Conservation (phyloP, 2,113 vertebrate genomes). For the Odontesthes bonariensis region DNA sequence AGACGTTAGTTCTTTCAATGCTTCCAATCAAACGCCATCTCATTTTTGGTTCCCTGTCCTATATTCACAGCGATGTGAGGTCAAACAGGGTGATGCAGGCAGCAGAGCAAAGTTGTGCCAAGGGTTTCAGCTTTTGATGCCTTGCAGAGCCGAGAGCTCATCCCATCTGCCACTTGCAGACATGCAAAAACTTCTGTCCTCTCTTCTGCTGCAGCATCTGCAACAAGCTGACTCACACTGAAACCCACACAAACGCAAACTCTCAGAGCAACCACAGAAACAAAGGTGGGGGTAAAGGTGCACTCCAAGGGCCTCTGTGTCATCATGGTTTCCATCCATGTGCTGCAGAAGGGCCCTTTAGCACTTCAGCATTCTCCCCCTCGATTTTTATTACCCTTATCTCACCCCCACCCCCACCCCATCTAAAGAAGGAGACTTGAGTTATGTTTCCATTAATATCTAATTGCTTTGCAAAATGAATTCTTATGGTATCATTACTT, state of each 20-base stretch:
- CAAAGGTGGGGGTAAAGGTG: slow-evolving; percentile 11
- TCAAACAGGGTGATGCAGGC: not conserved
- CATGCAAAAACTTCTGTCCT: not conserved
- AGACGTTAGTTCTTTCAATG: not conserved
- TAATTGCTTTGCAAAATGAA: too few species aligned
- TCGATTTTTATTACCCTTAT: too few species aligned
- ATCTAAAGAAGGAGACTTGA: not conserved
- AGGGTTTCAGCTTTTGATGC: not conserved
- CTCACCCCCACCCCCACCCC: not conserved
- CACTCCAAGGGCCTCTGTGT: slow-evolving; percentile 1
- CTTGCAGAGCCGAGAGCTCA: not conserved
- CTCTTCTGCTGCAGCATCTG: slow-evolving; percentile 27
- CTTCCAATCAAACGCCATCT: not conserved
- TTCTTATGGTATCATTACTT: too few species aligned
- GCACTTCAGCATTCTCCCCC: not conserved
- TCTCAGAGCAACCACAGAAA: slow-evolving; percentile 18
- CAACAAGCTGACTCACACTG: slow-evolving; percentile 51
- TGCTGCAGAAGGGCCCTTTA: slow-evolving; percentile 25
- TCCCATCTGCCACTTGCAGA: not conserved
- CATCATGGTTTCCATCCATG: slow-evolving; percentile 40
- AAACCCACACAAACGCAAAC: slow-evolving; percentile 29
- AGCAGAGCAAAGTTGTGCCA: not conserved
- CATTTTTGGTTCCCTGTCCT: slow-evolving; percentile 12
- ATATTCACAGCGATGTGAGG: not conserved
- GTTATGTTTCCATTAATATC: too few species aligned